Evolutionary conservation across 2,113 vertebrate species (phyloP), one percentile per base, ranked within the genome.

Genomic region (Mola mola): DNA sequence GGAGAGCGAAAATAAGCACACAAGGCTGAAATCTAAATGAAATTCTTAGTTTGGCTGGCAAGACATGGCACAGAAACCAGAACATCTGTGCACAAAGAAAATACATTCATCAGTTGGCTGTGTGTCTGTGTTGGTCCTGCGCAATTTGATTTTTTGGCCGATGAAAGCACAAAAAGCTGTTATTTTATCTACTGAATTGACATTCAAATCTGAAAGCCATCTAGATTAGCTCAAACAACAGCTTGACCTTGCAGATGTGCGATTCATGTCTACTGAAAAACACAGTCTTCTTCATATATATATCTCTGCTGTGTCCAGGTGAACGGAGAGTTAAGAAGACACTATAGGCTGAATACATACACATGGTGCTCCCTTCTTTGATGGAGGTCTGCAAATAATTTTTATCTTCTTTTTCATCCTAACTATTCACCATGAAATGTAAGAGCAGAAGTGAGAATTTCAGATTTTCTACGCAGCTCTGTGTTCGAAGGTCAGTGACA

Each of bases 1-100:
- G 58, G 21, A 63, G 12, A 41, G 55, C 53, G 74, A 81, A 71
- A 17, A 47, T 25, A 68, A 37, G 59, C 7, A 29, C 17, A 40
- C 57, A 31, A 52, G 51, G 66, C 42, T 36, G 29, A 37, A 58
- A 62, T 13, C 26, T 8, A 51, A 74, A 72, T 41, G 8, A 62
- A 46, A 34, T 75, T n/a, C 20, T 31, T 41, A 2, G 44, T 52
- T 52, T 50, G 2, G 46, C 26, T 15, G 16, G 3, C 4, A 40
- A 24, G 50, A 44, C 49, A 49, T 9, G 20, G 16, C 53, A 19
- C 25, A n/a, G 15, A 20, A 47, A 6, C 22, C 24, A 21, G 19
- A 59, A 19, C 24, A 40, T 5, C 44, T n/a, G 15, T 21, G 5
- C 26, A 13, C 2, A 51, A 37, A 13, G 7, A n/a, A 17, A 40